Evolutionary conservation across 2,888 invertebrate species (phyloP).

Genomic region (Pristionchus entomophagus): DNA sequence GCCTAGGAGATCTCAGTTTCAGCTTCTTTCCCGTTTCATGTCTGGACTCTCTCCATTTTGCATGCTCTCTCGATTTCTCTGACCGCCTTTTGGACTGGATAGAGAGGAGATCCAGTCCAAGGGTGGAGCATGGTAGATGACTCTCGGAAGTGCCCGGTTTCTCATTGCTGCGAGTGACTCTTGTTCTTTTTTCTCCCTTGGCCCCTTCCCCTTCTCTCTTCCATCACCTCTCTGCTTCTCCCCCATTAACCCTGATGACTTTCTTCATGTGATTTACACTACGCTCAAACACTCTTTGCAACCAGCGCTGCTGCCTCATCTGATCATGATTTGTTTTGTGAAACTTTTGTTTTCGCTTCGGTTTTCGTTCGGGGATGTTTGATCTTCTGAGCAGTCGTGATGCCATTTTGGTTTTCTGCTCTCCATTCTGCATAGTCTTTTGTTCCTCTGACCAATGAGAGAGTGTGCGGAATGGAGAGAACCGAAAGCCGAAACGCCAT

Average conservation of each 20-base stretch:
- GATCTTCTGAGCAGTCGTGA: no score
- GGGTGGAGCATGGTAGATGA: not conserved
- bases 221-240: not conserved
- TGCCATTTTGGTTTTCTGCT: no score
- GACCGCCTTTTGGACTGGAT: not conserved
- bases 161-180: not conserved
- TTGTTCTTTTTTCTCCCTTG: not conserved
- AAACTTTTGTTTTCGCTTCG: constrained; percentile 24
- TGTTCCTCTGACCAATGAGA: no score
- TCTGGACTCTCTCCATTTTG: not conserved
- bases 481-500: no score
- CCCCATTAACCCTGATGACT: constrained; percentile 22
- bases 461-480: no score
- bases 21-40: not conserved
- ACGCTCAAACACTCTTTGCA: constrained; percentile 13
- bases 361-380: not conserved
- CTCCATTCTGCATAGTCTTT: no score
- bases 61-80: not conserved
- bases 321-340: not conserved
- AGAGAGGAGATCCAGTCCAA: not conserved
- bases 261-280: constrained; percentile 29
- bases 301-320: not conserved
- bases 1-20: not conserved
- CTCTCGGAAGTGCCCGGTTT: not conserved
- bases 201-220: not conserved